Evolutionary conservation across 1,140 invertebrate genomes (phyloP).

Genomic region (Orussus abietinus): DNA sequence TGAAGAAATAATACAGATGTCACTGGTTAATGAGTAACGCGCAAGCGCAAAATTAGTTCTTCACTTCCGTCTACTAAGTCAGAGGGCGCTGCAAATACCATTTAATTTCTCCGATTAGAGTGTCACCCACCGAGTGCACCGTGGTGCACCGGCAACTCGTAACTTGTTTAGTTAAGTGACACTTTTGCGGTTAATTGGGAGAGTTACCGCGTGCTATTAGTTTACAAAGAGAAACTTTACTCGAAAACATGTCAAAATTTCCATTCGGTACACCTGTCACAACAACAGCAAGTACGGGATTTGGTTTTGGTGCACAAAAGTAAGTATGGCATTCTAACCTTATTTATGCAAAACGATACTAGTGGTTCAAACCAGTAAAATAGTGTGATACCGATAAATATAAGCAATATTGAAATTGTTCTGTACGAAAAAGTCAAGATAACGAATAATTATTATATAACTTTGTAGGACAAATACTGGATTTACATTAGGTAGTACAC

Average conservation of each 20-base stretch:
- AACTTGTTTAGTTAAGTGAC: no score
- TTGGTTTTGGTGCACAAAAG: conserved; percentile 34
- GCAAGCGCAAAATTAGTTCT: no score
- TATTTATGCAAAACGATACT: conserved; percentile 10
- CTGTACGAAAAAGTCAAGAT: not conserved
- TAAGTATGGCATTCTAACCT: conserved; percentile 18
- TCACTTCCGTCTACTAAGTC: no score
- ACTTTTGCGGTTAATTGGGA: no score
- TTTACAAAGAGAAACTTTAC: no score
- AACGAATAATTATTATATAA: conserved; percentile 1
- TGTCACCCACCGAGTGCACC: no score
- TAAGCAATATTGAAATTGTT: conserved; percentile 10
- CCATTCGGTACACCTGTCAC: conserved; percentile 37
- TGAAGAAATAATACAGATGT: no score
- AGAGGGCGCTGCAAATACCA: no score
- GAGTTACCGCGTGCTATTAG: no score
- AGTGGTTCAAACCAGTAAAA: conserved; percentile 1
- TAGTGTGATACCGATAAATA: not conserved
- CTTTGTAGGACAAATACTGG: conserved; percentile 25
- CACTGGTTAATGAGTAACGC: no score
- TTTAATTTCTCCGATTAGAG: no score
- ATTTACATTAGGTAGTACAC: conserved; percentile 22
- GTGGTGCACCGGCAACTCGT: no score
- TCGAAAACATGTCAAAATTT: conserved; percentile 27
- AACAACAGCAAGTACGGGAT: conserved; percentile 26